Base-by-base conservation (phyloP, 2,113 vertebrate genomes). In the Prunella fulvescens region DNA sequence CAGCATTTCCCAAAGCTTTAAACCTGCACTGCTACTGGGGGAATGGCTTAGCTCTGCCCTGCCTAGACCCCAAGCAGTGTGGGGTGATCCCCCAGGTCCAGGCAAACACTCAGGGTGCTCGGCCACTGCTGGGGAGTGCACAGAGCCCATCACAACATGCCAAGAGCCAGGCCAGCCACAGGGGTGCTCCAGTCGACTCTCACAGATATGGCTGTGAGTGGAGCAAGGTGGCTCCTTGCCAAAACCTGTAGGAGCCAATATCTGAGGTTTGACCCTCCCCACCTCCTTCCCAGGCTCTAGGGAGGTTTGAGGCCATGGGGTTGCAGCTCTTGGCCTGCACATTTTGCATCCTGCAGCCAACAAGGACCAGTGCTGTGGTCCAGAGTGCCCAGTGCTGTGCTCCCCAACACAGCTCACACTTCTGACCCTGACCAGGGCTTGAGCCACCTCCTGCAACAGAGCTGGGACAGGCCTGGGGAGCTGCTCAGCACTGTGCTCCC, bases 161-260 rank as follows among this genome's bases (percentile, higher is more conserved):
- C 19, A 56, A 33, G 4, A 10, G 47, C 61, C 7, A 3, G 48
- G 26, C 37, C 18, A 14, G 44, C 35, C 0, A 0, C 51, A 74
- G 19, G 31, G 64, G 8, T 50, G 66, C 48, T 67, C 39, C 0
- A 0, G 6, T 45, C 6, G 7, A 23, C 29, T 70, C 23, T 64
- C 67, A 39, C 0, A 0, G 35, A 37, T 19, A 13, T 4, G 39
- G 64, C 54, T 4, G 4, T 14, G 31, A 24, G 29, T 3, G 1
- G 17, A 6, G 2, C 0, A 0, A 79, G 26, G 62, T 3, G 1
- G 60, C 25, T 58, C 37, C 51, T 44, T 81, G 58, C 37, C 50
- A 78, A 84, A 94, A 65, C 6, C 19, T 61, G 9, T 6, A 8
- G 22, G 42, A 79, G 35, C 33, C 40, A 85, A 47, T 78, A 54